Evolutionary conservation across 1,140 invertebrate species (phyloP).

Genomic region (Caenorhabditis briggsae): DNA sequence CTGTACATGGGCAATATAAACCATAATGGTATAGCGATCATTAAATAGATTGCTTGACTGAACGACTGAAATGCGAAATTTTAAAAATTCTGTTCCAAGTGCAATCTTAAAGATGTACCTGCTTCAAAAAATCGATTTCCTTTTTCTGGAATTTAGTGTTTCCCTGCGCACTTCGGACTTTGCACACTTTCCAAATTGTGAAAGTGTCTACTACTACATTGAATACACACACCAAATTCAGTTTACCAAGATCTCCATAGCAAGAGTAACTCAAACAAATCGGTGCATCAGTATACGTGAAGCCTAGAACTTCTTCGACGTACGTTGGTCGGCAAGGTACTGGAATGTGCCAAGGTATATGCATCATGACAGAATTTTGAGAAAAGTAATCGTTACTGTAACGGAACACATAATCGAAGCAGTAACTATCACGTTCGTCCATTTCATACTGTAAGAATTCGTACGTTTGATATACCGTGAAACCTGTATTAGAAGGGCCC

Average conservation of each 20-base stretch:
- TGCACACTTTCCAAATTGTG: constrained; percentile 27
- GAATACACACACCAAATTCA: not conserved
- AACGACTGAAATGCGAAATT: not conserved
- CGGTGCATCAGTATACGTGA: not conserved
- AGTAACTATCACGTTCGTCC: not conserved
- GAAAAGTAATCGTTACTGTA: not conserved
- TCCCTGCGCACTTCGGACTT: not conserved
- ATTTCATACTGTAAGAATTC: not conserved
- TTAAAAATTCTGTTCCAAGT: not conserved
- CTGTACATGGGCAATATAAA: not conserved
- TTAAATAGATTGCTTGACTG: not conserved
- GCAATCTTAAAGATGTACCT: not conserved
- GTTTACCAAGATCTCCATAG: not conserved
- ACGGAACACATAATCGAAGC: not conserved
- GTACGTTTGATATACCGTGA: not conserved
- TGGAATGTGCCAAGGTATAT: not conserved
- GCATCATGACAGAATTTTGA: constrained; percentile 1
- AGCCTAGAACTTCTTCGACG: not conserved
- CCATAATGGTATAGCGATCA: not conserved
- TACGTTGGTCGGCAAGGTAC: not conserved
- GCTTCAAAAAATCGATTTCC: constrained; percentile 36
- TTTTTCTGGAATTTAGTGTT: not conserved
- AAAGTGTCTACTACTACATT: not conserved
- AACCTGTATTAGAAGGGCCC: too few relatives aligned
- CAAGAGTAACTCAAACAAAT: not conserved